Conservation (phyloP, 2,797 vertebrate genomes). For the Acridotheres tristis region DNA sequence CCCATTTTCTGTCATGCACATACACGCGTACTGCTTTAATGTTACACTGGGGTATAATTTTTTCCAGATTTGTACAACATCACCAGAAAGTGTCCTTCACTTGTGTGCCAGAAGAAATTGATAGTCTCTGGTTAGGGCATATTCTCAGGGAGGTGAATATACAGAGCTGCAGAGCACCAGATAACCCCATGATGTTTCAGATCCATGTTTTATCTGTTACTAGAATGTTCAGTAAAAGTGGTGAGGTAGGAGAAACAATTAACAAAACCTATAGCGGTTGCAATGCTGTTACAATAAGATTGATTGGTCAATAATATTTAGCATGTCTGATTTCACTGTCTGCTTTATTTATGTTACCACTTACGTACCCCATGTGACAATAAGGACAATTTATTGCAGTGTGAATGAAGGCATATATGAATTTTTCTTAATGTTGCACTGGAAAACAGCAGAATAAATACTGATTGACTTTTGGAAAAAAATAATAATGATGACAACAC, state of each 20-base stretch:
- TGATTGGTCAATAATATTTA: background rate
- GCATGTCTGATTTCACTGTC: background rate
- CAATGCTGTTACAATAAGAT: background rate
- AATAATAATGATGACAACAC: background rate
- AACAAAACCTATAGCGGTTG: background rate
- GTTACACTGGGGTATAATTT: background rate
- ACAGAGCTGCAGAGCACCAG: background rate
- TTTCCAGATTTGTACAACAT: background rate
- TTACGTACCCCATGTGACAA: background rate
- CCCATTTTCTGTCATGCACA: background rate
- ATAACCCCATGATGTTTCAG: fast-evolving
- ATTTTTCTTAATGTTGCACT: background rate
- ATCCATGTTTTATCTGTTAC: background rate
- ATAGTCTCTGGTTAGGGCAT: background rate
- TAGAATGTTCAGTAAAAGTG: background rate
- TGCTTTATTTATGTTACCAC: background rate
- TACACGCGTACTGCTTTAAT: background rate
- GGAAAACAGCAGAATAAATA: background rate
- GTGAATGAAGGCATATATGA: background rate
- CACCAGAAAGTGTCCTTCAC: background rate
- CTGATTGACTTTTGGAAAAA: background rate
- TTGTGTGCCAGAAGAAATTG: background rate
- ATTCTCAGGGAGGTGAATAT: background rate
- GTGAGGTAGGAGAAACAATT: background rate
- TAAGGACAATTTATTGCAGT: background rate